Percentiles rank a stretch among this genome's conserved stretches.
phyloP scores from a whole-genome alignment of 2,113 vertebrate species.

The Protomyctophum bolini region DNA sequence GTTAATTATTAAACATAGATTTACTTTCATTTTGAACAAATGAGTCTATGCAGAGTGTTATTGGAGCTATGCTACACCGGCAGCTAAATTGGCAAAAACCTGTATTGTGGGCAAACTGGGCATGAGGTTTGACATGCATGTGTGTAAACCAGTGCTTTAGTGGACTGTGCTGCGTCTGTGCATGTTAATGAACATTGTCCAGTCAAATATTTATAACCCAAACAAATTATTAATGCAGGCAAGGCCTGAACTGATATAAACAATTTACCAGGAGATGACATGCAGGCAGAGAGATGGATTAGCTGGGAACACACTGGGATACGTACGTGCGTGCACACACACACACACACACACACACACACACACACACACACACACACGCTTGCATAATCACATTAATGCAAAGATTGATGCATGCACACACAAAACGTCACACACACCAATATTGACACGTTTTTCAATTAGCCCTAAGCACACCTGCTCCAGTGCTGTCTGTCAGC shows the following conservation, averaged over 20 bases:
- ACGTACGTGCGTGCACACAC: constrained; percentile 12
- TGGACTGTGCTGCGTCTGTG: constrained; percentile 67
- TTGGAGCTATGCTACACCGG: constrained; percentile 29
- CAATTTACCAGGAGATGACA: constrained; percentile 79
- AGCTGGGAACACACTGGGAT: constrained; percentile 59
- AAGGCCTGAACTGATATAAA: constrained; percentile 80
- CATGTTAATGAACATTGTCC: constrained; percentile 79
- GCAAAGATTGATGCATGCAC: constrained; percentile 36
- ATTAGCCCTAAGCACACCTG: constrained; percentile 80
- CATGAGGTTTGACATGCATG: constrained; percentile 29
- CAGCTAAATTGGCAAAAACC: constrained; percentile 34
- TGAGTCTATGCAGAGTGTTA: constrained; percentile 19
- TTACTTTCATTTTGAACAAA: constrained; percentile 6
- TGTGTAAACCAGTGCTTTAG: constrained; percentile 37
- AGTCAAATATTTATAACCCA: constrained; percentile 82
- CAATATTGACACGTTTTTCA: constrained; percentile 77
- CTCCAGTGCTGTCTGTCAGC: constrained; percentile 65
- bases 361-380: constrained; percentile 27
- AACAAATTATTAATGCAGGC: constrained; percentile 82
- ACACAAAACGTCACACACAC: constrained; percentile 14
- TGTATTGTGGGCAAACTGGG: constrained; percentile 47
- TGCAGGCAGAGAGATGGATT: constrained; percentile 72
- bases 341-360: constrained; percentile 33
- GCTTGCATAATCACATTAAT: constrained; percentile 30
- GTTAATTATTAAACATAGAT: background rate